Conservation (phyloP, 2,888 invertebrate species). For the Imbricaverruca yamaguchii region DNA sequence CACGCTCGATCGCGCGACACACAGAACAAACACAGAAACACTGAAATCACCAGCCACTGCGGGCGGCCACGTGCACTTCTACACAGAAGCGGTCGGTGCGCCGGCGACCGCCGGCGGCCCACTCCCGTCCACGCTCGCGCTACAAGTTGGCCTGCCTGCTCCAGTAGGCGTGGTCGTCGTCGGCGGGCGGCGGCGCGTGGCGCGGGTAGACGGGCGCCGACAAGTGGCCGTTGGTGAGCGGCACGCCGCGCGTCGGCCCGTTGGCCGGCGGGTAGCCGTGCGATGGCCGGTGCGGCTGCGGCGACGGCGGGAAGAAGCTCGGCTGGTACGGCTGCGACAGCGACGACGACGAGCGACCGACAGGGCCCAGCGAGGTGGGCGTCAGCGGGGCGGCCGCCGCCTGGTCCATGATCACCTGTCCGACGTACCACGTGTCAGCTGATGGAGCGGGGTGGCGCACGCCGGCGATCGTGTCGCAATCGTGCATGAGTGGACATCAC, state of each 20-base stretch:
- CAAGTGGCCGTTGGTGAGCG: neutral
- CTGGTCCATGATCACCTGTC: slow-evolving; percentile 1
- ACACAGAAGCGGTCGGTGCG: neutral
- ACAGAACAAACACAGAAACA: neutral
- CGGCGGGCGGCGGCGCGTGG: neutral
- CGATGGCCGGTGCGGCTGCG: neutral
- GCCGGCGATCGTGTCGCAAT: too few species aligned
- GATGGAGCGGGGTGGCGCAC: too few species aligned
- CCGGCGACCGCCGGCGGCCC: too few species aligned
- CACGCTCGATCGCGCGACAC: neutral
- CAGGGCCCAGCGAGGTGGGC: neutral
- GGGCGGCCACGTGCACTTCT: neutral
- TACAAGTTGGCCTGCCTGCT: slow-evolving; percentile 19
- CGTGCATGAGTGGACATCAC: too few species aligned
- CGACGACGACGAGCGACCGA: neutral
- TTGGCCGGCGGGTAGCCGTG: neutral
- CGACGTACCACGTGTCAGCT: too few species aligned
- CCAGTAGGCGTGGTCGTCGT: slow-evolving; percentile 5
- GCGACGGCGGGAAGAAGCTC: neutral
- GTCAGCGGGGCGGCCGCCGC: slow-evolving; percentile 7
- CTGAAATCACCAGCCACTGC: neutral
- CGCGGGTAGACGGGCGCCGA: neutral
- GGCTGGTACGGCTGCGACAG: slow-evolving; percentile 2
- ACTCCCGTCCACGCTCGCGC: neutral
- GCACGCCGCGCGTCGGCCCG: neutral